A percentile compares a stretch with the other conserved stretches of the same genome.
Evolutionary conservation across 2,797 vertebrate genomes (phyloP).

Genomic region (Forpus xanthops): DNA sequence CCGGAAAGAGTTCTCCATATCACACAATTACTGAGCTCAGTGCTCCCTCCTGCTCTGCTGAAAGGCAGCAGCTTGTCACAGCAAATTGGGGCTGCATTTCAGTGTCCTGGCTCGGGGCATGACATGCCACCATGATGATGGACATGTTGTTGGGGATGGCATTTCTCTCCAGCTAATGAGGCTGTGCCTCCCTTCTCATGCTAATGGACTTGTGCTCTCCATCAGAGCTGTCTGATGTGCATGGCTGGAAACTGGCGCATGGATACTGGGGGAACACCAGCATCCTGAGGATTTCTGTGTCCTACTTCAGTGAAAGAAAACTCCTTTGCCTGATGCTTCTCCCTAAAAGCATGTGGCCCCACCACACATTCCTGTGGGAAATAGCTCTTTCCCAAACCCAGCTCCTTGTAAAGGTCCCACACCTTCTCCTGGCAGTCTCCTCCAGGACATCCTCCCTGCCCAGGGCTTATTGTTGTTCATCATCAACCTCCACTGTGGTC

Average conservation of each 20-base stretch:
- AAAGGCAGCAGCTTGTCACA: neutral
- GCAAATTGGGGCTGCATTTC: neutral
- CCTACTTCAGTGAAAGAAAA: neutral
- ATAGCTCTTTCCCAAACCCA: neutral
- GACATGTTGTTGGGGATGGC: neutral
- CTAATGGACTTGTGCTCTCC: neutral
- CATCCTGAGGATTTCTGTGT: neutral
- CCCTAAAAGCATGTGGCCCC: neutral
- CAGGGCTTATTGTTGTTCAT: neutral
- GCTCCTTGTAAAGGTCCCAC: neutral
- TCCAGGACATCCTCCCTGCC: neutral
- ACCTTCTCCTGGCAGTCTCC: neutral
- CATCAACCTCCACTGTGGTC: neutral
- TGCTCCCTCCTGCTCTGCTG: neutral
- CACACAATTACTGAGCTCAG: neutral
- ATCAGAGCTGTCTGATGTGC: neutral
- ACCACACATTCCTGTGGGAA: neutral
- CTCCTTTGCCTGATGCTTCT: neutral
- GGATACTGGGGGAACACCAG: neutral
- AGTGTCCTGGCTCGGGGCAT: neutral
- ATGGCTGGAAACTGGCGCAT: neutral
- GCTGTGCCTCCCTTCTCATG: neutral
- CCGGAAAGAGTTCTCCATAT: neutral
- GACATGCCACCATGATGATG: rapidly evolving
- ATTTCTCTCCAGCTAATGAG: neutral